Conservation (phyloP, 2,113 vertebrate genomes). For the Willisornis vidua region DNA sequence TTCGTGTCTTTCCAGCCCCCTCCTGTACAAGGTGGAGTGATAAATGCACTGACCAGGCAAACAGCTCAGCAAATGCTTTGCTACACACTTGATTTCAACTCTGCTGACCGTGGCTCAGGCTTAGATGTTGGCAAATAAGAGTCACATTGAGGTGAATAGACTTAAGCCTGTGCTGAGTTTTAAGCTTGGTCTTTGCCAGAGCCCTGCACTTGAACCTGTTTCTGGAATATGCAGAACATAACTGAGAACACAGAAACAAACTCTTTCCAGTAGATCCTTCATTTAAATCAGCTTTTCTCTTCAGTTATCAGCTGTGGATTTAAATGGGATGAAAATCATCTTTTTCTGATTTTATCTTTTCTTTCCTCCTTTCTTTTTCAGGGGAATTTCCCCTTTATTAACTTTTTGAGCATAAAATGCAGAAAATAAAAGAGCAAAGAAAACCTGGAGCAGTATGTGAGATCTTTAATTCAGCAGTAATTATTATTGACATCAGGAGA, state of each 20-base stretch:
- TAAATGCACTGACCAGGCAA: not conserved
- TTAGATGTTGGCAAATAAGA: not conserved
- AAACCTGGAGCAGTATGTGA: slow-evolving; percentile 26
- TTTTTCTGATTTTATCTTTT: slow-evolving; percentile 35
- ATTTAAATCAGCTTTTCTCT: slow-evolving; percentile 55
- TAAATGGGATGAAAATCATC: not conserved
- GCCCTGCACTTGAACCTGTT: slow-evolving; percentile 10
- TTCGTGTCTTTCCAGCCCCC: not conserved
- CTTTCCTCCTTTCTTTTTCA: not conserved
- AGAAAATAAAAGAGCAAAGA: slow-evolving; percentile 45
- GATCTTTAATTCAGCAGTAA: slow-evolving; percentile 22
- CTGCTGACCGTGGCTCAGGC: not conserved
- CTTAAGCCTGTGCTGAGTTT: not conserved
- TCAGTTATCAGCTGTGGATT: slow-evolving; percentile 34
- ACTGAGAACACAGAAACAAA: not conserved
- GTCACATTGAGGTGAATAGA: not conserved
- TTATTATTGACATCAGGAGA: slow-evolving; percentile 59
- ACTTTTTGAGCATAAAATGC: slow-evolving; percentile 16
- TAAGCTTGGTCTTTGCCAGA: not conserved
- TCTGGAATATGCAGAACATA: not conserved
- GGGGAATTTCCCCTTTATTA: slow-evolving; percentile 38
- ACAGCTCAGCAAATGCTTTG: not conserved
- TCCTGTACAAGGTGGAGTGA: not conserved
- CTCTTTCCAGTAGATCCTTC: slow-evolving; percentile 13
- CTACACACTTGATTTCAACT: not conserved